Evolutionary conservation across 2,113 vertebrate species (phyloP).

Genomic region (Columba livia): DNA sequence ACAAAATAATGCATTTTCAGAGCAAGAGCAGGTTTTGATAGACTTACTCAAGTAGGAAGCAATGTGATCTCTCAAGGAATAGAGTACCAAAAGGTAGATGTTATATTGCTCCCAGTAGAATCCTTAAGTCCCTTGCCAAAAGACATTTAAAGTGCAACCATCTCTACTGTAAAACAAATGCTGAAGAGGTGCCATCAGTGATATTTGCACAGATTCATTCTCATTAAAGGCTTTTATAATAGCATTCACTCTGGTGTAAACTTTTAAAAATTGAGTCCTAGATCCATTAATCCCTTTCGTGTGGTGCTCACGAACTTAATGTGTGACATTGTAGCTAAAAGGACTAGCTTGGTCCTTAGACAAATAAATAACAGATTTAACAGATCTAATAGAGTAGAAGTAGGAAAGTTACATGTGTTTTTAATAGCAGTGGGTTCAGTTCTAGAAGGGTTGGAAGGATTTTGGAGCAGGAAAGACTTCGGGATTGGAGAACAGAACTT

Average conservation of each 20-base stretch:
- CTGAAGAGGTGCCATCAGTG: slow-evolving; percentile 12
- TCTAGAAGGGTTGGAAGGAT: neutral
- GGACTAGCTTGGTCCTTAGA: neutral
- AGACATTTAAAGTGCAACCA: slow-evolving; percentile 1
- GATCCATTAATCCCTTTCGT: slow-evolving; percentile 30
- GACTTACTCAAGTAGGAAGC: slow-evolving; percentile 18
- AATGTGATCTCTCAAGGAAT: neutral
- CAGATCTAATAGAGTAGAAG: neutral
- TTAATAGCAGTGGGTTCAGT: neutral
- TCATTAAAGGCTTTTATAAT: slow-evolving; percentile 50
- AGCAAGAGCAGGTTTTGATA: slow-evolving; percentile 6
- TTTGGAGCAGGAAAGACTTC: neutral
- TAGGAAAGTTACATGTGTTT: neutral
- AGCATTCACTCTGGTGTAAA: slow-evolving; percentile 40
- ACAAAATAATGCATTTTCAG: neutral
- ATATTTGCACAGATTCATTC: slow-evolving; percentile 54
- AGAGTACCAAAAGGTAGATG: slow-evolving; percentile 19
- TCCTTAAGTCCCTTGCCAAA: slow-evolving; percentile 35
- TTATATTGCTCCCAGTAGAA: slow-evolving; percentile 6
- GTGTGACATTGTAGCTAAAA: slow-evolving; percentile 15
- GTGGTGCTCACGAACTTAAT: neutral
- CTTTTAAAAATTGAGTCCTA: slow-evolving; percentile 43
- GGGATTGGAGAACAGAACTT: neutral
- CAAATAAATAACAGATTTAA: neutral
- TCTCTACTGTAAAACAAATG: slow-evolving; percentile 49